Evolutionary conservation across 2,113 vertebrate species (phyloP).

Genomic region (Halichoerus grypus): DNA sequence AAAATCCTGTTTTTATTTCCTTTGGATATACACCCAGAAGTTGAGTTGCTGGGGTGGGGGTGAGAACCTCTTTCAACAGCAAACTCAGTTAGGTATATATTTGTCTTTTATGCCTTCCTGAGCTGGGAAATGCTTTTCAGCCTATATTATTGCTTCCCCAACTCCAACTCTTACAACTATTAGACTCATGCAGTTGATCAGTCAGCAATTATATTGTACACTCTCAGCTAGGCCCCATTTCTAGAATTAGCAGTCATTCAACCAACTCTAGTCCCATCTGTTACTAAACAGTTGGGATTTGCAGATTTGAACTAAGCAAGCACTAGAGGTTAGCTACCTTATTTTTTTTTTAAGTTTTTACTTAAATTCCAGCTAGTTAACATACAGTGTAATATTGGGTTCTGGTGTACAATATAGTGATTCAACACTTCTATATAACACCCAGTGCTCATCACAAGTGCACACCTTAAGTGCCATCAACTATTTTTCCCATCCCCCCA

Average conservation of each 20-base stretch:
- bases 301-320: background rate
- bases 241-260: background rate
- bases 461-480: background rate
- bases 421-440: background rate
- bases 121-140: background rate
- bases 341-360: background rate
- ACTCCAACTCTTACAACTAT: background rate
- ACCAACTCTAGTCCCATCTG: background rate
- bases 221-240: background rate
- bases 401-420: background rate
- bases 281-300: background rate
- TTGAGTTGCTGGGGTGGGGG: background rate
- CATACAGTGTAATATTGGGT: background rate
- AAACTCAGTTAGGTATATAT: background rate
- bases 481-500: background rate
- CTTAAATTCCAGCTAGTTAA: background rate
- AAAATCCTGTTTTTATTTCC: background rate
- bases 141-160: background rate
- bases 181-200: background rate
- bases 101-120: background rate
- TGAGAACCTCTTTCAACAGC: background rate
- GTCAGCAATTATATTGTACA: background rate
- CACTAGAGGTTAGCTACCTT: background rate
- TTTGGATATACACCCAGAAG: background rate
- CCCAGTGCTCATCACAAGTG: background rate